Percentiles rank a stretch among this genome's conserved stretches.
Evolutionary conservation across 2,888 invertebrate species (phyloP).

Genomic region (Agrochola macilenta): DNA sequence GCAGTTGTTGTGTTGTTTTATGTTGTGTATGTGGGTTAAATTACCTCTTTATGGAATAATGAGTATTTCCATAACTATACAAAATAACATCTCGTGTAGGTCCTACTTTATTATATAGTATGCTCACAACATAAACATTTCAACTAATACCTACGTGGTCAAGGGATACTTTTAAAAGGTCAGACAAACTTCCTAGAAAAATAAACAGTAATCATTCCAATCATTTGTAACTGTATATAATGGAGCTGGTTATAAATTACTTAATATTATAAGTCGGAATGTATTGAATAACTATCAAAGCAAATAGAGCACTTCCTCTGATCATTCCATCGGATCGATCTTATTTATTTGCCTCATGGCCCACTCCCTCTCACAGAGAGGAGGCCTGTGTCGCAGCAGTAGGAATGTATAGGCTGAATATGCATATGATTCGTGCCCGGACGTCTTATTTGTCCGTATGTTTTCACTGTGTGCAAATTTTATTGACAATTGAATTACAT

Average conservation of each 20-base stretch:
- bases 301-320: not conserved
- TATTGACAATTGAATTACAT: constrained; percentile 7
- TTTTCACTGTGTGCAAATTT: constrained; percentile 27
- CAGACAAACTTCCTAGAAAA: not conserved
- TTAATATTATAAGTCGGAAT: not conserved
- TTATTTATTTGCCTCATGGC: not conserved
- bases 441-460: constrained; percentile 3
- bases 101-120: not conserved
- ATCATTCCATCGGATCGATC: not conserved
- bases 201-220: not conserved
- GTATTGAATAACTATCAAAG: not conserved
- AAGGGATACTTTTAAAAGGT: not conserved
- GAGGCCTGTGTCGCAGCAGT: too few species aligned
- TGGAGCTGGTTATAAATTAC: not conserved
- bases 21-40: too few species aligned
- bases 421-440: not conserved
- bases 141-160: not conserved
- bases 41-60: too few species aligned
- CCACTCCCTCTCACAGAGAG: too few species aligned
- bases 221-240: not conserved
- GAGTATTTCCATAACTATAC: not conserved
- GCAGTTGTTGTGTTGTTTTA: too few species aligned
- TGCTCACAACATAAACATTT: not conserved
- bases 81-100: not conserved
- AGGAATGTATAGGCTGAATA: too few species aligned